phyloP scores from a whole-genome alignment of 2,797 vertebrate species.

The Clarias pachynema region DNA sequence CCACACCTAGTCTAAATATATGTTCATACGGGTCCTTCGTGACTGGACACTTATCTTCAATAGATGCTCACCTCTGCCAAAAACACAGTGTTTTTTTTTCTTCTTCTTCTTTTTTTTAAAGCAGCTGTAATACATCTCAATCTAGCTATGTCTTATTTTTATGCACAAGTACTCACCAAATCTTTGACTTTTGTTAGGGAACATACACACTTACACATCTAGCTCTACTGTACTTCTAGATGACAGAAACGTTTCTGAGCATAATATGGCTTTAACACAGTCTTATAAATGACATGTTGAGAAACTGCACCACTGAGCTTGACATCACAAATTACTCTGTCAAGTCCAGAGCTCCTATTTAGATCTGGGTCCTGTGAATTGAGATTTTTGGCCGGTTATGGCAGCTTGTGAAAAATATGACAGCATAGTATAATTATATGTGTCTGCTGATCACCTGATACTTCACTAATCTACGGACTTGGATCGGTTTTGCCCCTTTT shows the following conservation, averaged over 20 bases:
- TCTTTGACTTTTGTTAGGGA: not conserved
- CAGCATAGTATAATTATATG: not conserved
- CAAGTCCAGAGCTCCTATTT: too few species aligned
- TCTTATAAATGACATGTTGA: not conserved
- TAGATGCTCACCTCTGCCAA: constrained; percentile 26
- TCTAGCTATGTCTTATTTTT: not conserved
- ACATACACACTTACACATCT: not conserved
- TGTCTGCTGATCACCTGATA: not conserved
- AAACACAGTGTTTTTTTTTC: not conserved
- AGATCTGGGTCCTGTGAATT: not conserved
- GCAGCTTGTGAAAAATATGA: not conserved
- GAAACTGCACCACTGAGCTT: not conserved
- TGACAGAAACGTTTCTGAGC: not conserved
- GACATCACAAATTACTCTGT: not conserved
- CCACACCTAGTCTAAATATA: constrained; percentile 49
- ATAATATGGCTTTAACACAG: not conserved
- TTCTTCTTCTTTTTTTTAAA: too few species aligned
- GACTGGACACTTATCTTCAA: constrained; percentile 26
- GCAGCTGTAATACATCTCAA: not conserved
- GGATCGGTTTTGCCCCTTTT: not conserved
- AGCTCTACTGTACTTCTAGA: too few species aligned
- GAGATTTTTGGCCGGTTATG: too few species aligned
- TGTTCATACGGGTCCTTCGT: not conserved
- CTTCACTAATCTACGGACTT: not conserved
- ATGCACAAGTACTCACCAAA: not conserved